Evolutionary conservation across 1,140 invertebrate species (phyloP).

Genomic region (Diplogasteroides magnus): DNA sequence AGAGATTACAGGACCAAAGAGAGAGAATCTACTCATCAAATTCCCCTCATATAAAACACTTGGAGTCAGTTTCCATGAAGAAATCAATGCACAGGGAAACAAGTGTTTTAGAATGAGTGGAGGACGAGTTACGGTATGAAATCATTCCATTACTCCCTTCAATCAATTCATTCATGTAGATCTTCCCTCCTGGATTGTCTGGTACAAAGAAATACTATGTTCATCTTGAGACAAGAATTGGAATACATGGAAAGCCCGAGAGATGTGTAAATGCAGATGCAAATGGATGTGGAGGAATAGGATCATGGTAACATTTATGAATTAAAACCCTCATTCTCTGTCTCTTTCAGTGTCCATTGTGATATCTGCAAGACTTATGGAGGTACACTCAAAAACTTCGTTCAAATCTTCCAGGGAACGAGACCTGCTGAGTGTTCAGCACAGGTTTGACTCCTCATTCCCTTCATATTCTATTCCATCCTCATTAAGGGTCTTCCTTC

Average conservation of each 20-base stretch:
- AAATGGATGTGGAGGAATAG: slow-evolving; percentile 53
- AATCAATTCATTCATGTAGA: not conserved
- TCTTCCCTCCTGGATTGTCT: slow-evolving; percentile 45
- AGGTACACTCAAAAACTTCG: slow-evolving; percentile 50
- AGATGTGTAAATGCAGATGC: slow-evolving; percentile 52
- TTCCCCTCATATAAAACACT: slow-evolving; percentile 53
- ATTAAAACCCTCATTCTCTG: slow-evolving; percentile 3
- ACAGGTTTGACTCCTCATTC: slow-evolving; percentile 22
- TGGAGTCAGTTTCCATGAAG: slow-evolving; percentile 51
- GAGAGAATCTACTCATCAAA: slow-evolving; percentile 53
- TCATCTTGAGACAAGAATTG: slow-evolving; percentile 51
- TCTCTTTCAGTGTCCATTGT: slow-evolving; percentile 46
- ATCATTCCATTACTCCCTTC: not conserved
- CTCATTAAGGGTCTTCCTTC: slow-evolving; percentile 35
- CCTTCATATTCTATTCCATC: not conserved
- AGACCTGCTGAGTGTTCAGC: slow-evolving; percentile 48
- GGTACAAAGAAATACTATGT: slow-evolving; percentile 52
- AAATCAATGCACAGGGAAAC: slow-evolving; percentile 47
- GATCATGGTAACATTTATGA: slow-evolving; percentile 42
- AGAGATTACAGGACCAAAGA: slow-evolving; percentile 43
- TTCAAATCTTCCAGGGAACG: slow-evolving; percentile 51
- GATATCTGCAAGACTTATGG: slow-evolving; percentile 52
- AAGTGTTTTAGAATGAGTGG: slow-evolving; percentile 55
- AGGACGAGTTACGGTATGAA: slow-evolving; percentile 47
- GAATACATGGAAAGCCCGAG: slow-evolving; percentile 54